Evolutionary conservation across 2,888 invertebrate genomes (phyloP).

Genomic region (Dione vanillae): DNA sequence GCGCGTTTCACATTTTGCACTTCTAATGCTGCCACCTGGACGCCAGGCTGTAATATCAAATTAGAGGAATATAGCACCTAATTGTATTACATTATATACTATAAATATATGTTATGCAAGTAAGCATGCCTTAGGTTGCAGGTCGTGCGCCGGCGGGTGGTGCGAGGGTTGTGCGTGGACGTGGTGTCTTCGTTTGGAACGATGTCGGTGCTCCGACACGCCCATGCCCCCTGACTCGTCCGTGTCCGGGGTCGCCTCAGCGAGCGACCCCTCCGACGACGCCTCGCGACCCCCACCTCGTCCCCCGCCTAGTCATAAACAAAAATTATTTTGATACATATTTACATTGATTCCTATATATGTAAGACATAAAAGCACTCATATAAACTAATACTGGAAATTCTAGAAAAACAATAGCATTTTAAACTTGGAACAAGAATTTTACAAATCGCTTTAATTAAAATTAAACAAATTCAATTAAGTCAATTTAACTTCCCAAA

Average conservation of each 20-base stretch:
- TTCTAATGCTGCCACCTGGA: slow-evolving; percentile 96
- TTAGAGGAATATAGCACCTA: not conserved
- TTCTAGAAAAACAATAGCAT: slow-evolving; percentile 16
- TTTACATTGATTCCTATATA: not conserved
- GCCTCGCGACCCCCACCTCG: slow-evolving; percentile 73
- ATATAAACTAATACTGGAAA: not conserved
- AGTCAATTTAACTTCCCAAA: no score
- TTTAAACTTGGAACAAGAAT: not conserved
- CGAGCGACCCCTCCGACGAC: slow-evolving; percentile 88
- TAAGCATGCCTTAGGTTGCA: slow-evolving; percentile 56
- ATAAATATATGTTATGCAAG: not conserved
- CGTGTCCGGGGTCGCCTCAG: slow-evolving; percentile 89
- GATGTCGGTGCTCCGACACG: slow-evolving; percentile 70
- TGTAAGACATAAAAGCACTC: not conserved
- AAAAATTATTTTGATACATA: not conserved
- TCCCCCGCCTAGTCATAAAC: slow-evolving; percentile 51
- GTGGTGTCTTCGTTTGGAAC: slow-evolving; percentile 73
- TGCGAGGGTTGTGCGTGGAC: slow-evolving; percentile 59
- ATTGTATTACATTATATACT: not conserved
- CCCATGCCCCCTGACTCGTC: slow-evolving; percentile 86
- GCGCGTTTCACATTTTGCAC: slow-evolving; percentile 97
- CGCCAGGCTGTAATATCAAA: slow-evolving; percentile 68
- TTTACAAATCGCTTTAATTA: not conserved
- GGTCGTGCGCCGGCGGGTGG: slow-evolving; percentile 61
- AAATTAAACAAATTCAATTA: no score